Evolutionary conservation across 2,888 invertebrate genomes (phyloP).

Genomic region (Heliconius charithonia): DNA sequence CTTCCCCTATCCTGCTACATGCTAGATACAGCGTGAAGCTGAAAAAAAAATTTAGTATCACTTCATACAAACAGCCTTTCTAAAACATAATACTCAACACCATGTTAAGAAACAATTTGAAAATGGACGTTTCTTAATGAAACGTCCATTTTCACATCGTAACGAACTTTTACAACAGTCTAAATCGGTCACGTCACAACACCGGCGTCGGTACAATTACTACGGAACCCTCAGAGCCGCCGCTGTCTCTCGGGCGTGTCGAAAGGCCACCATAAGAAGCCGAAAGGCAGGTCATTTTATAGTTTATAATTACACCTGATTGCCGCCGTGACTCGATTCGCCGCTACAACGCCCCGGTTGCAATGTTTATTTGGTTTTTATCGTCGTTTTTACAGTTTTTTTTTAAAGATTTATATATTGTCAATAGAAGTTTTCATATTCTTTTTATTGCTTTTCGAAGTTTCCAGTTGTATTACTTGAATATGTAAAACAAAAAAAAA

Average conservation of each 20-base stretch:
- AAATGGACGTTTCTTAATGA: slow-evolving; percentile 20
- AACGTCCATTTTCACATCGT: too few relatives aligned
- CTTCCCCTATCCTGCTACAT: too few relatives aligned
- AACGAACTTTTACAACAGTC: slow-evolving; percentile 32
- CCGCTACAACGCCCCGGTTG: slow-evolving; percentile 53
- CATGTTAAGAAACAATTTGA: neutral
- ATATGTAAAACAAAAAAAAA: too few relatives aligned
- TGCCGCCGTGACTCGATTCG: slow-evolving; percentile 69
- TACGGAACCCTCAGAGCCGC: slow-evolving; percentile 62
- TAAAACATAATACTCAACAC: slow-evolving; percentile 5
- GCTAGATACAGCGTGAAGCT: neutral
- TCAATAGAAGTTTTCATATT: slow-evolving; percentile 1
- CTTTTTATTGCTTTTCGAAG: neutral
- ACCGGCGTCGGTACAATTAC: slow-evolving; percentile 8
- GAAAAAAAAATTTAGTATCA: neutral
- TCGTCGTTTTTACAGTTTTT: slow-evolving; percentile 23
- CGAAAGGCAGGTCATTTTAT: slow-evolving; percentile 78
- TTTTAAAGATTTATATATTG: slow-evolving; percentile 13
- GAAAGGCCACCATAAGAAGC: slow-evolving; percentile 80
- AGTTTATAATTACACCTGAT: slow-evolving; percentile 81
- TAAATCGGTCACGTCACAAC: slow-evolving; percentile 29
- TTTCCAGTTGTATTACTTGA: neutral
- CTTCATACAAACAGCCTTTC: neutral
- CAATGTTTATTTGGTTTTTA: slow-evolving; percentile 53
- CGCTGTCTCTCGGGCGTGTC: slow-evolving; percentile 62